Evolutionary conservation across 1,140 invertebrate genomes (phyloP), one percentile per base, ranked within the genome.

Genomic region (Eurosta solidaginis): DNA sequence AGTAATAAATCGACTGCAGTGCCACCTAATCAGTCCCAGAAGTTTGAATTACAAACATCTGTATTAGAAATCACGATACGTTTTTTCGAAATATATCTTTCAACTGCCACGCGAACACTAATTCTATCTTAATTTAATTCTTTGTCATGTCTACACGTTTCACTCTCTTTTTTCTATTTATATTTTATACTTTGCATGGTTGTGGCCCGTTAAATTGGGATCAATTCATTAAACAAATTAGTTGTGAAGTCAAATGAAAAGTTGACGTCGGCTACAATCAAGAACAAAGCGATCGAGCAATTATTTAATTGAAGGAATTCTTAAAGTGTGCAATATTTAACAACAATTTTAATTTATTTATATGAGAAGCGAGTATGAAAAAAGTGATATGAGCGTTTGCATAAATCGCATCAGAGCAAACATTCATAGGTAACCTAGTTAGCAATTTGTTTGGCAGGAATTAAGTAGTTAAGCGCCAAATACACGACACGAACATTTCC

Each of bases 211-310:
- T 22, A 59, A 59, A 59, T 59, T 59, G 52, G 33, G 52, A 59
- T 59, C 52, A 59, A 59, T 59, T 59, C 29, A 59, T 59, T 59
- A 33, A 59, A 36, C 25, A 33, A 59, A 33, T 59, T 59, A 59
- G 52, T 17, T 33, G 52, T 59, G 33, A 59, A 59, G 52, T 36
- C 52, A 59, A 59, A 36, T 59, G 52, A 59, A 59, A 17, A 59
- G 52, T 59, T 59, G 52, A 59, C 52, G 54, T 36, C 54, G 54
- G 54, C 54, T 29, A 33, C 25, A 33, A 33, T 33, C 29, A 29
- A 59, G 33, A 59, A 29, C 54, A 29, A 59, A 59, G 54, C 54
- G 54, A 3, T 59, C 54, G n/a, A 59, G 54, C 27, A 59, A 59
- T 59, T 59, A 36, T 59, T 59, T 59, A 59, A 59, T 59, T 59